Conservation (phyloP, 2,888 invertebrate species). For the Clostera curtula region DNA sequence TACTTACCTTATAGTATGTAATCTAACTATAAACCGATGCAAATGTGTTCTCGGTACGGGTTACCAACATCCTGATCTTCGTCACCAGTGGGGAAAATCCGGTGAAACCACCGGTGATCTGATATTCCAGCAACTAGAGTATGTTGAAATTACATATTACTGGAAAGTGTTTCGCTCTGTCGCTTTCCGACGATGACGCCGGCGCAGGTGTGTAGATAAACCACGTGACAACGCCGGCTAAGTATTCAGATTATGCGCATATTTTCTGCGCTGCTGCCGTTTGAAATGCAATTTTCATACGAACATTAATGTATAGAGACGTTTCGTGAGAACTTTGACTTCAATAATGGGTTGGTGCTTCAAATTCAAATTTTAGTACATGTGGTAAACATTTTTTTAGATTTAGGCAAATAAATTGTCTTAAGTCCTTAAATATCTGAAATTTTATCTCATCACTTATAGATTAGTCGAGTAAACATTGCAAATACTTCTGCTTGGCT, state of each 20-base stretch:
- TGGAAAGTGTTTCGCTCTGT: slow-evolving; percentile 59
- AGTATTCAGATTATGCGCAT: slow-evolving; percentile 21
- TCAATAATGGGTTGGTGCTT: slow-evolving; percentile 7
- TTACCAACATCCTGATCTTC: slow-evolving; percentile 40
- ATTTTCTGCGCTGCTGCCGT: slow-evolving; percentile 15
- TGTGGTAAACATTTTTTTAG: too few species aligned
- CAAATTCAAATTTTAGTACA: too few species aligned
- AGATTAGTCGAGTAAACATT: too few species aligned
- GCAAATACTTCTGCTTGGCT: too few species aligned
- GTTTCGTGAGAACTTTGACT: slow-evolving; percentile 10
- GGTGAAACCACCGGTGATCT: slow-evolving; percentile 32
- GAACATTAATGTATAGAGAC: slow-evolving; percentile 7
- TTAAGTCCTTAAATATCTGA: too few species aligned
- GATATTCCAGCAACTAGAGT: slow-evolving; percentile 53
- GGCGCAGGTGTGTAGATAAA: slow-evolving; percentile 41
- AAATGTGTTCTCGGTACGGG: slow-evolving; percentile 29
- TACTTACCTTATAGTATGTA: too few species aligned
- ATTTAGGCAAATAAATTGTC: too few species aligned
- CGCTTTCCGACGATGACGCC: slow-evolving; percentile 20
- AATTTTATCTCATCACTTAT: too few species aligned
- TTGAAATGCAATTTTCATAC: slow-evolving; percentile 14
- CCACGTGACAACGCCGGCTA: slow-evolving; percentile 21
- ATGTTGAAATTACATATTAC: slow-evolving; percentile 45
- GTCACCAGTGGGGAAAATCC: slow-evolving; percentile 29
- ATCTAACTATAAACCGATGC: too few species aligned